These are phyloP conservation scores for Meiosimyza platycephala DNA, from an alignment of 2,888 invertebrate species.

Conservation along the genomic window DNA sequence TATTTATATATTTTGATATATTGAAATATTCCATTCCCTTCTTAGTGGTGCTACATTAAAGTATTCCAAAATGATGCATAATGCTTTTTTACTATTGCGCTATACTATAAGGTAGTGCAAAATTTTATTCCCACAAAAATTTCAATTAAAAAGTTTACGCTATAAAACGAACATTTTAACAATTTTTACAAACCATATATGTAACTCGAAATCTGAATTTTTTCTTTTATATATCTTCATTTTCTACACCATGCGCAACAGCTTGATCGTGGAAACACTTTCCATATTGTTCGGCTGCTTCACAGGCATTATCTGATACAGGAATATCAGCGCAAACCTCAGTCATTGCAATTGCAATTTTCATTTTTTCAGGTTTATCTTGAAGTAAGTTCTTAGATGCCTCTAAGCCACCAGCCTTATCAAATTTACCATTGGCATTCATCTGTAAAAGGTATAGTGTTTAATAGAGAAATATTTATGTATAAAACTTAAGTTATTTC, in stretches of 20 bases:
- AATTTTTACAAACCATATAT: no score
- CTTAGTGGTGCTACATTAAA: no score
- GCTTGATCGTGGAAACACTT: slow-evolving; percentile 53
- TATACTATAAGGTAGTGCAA: no score
- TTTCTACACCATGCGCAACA: slow-evolving; percentile 48
- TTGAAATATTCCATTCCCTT: no score
- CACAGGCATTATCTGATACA: slow-evolving; percentile 55
- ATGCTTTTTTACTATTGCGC: no score
- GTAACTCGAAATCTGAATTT: no score
- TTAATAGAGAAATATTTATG: no score
- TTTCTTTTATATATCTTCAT: background rate
- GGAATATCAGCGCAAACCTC: slow-evolving; percentile 47
- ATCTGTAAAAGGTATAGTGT: slow-evolving; percentile 39
- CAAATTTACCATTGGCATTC: slow-evolving; percentile 53
- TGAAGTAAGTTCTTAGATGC: slow-evolving; percentile 48
- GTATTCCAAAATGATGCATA: no score
- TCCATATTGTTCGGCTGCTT: slow-evolving; percentile 57
- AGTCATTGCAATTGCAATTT: slow-evolving; percentile 50
- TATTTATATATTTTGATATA: no score
- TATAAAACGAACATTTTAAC: no score
- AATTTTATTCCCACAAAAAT: no score
- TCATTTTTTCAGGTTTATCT: slow-evolving; percentile 50
- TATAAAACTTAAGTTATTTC: background rate
- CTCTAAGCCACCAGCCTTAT: slow-evolving; percentile 42
- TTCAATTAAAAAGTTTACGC: no score